Base-by-base conservation (phyloP, 1,140 invertebrate species). In the Bactericera cockerelli region DNA sequence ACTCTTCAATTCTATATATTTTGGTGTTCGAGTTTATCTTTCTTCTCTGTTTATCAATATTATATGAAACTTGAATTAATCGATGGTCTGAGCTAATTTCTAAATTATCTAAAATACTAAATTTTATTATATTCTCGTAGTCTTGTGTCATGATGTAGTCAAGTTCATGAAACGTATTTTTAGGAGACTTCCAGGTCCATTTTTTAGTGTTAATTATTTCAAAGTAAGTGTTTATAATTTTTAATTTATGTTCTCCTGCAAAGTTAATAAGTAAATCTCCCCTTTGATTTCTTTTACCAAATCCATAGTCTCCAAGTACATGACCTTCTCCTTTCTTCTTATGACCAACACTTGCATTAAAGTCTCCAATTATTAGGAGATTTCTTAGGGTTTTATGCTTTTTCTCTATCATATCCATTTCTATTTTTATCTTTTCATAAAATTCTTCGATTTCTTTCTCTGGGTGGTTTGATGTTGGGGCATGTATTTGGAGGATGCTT, bases 261-360 rank as follows among this genome's bases (percentile, higher is more conserved):
- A 59, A 59, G 3, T 55, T 33, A 8, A 54, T 11, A 1, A 59
- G 49, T 10, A n/a, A 55, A 10, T 13, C 24, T 14, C 58, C 58
- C n/a, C 39, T 53, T n/a, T 59, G 14, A 54, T 59, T 59, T 59
- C 58, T 59, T 54, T 26, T 55, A 1, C 58, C 58, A 26, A 1
- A 53, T 11, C 26, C 21, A 28, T 59, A 26, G 16, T 42, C n/a
- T 53, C 58, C 58, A 24, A 59, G 3, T 1, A 28, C 31, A 1
- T 8, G 8, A 28, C 55, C 49, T 2, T 55, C 49, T 21, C 26
- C 42, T 1, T 54, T 16, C 13, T 6, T 1, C 13, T 26, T 6
- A 2, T 55, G 1, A 1, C 58, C 58, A 16, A 59, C 22, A n/a
- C 54, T 22, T 1, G 39, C 49, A 28, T 59, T 59, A n/a, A 59